Evolutionary conservation across 1,140 invertebrate species (phyloP), one percentile per base, ranked within the genome.

Genomic region (Heliconius hermathena): DNA sequence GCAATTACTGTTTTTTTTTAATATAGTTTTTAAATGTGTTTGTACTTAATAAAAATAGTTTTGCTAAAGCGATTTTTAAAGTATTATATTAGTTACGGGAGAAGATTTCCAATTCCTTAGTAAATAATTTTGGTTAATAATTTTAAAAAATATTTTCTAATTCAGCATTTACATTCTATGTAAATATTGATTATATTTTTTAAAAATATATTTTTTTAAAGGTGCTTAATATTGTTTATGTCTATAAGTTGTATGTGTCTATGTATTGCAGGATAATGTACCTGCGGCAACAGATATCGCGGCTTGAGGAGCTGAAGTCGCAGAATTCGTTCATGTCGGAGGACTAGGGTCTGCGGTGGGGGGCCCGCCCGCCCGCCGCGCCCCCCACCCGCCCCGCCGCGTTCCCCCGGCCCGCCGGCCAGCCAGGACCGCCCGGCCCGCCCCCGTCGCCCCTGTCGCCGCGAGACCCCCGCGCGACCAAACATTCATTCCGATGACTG

Each of bases 291-390:
- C 98, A 98, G 96, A 98, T 98, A 87, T 96, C 97, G 94, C 97
- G 96, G 87, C 95, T 98, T 95, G 97, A 98, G 96, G 97, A 98
- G 95, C 96, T 98, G 95, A 98, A 98, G 96, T 97, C 97, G 95
- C 97, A 98, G 96, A 98, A 98, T 96, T 97, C 97, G 88, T 98
- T 98, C 91, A 97, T 98, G 97, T 97, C 96, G 90, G 97, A 97
- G 85, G 96, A 97, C 94, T 93, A 93, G 89, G 90, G 79, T 49
- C 78, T 81, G 84, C 78, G 87, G 85, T 88, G 89, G 92, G 89
- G 90, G 79, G 86, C 81, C 41, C 79, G 82, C 36, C 79, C 82
- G 73, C 60, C 60, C 60, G 26, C 60, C 22, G 26, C 60, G 26
- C 60, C 60, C 60, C 11, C 60, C 60, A 6, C 74, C 76, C 71